Evolutionary conservation across 2,113 vertebrate species (phyloP).

Genomic region (Aldabrachelys gigantea): DNA sequence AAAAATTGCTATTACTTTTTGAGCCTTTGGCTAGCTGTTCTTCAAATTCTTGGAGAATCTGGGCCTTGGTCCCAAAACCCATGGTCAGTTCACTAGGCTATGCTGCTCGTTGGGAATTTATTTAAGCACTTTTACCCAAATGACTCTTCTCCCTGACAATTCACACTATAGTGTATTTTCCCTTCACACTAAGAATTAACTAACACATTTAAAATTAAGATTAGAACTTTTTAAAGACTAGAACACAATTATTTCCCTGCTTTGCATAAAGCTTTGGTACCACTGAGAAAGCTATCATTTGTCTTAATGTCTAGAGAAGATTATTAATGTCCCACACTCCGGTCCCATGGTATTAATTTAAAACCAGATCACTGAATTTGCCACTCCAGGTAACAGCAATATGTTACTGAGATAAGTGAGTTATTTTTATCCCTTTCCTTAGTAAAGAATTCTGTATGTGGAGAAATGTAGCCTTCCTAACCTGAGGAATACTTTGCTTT

Average conservation of each 20-base stretch:
- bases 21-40: too few species aligned
- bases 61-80: not conserved
- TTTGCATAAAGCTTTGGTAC: not conserved
- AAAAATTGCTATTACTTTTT: too few species aligned
- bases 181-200: slow-evolving; percentile 17
- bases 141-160: not conserved
- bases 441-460: slow-evolving; percentile 32
- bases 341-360: slow-evolving; percentile 36
- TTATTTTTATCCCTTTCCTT: slow-evolving; percentile 46
- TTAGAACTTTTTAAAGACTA: slow-evolving; percentile 18
- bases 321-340: slow-evolving; percentile 48
- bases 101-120: not conserved
- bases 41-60: not conserved
- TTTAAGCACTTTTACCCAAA: not conserved
- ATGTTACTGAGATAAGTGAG: slow-evolving; percentile 46
- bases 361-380: slow-evolving; percentile 40
- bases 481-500: slow-evolving; percentile 23
- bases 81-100: not conserved
- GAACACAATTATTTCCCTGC: not conserved
- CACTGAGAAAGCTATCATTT: slow-evolving; percentile 3
- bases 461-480: not conserved
- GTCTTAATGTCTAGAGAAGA: slow-evolving; percentile 17
- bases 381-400: slow-evolving; percentile 53
- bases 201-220: slow-evolving; percentile 25
- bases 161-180: not conserved